phyloP scores from a whole-genome alignment of 2,888 invertebrate genomes.

The Malachius bipustulatus region DNA sequence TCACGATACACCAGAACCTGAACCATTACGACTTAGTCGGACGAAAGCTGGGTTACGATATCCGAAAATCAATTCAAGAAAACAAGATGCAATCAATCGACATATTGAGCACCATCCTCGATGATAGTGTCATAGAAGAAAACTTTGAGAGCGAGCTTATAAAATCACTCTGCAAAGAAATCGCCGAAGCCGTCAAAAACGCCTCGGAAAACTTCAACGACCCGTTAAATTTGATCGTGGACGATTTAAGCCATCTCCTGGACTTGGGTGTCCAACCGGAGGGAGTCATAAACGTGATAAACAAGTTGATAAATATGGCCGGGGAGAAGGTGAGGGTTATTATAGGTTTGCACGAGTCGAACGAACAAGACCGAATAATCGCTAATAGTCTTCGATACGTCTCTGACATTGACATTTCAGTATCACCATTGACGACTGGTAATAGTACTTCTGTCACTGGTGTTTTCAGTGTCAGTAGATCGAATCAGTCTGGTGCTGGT shows the following conservation, averaged over 20 bases:
- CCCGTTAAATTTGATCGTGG: constrained; percentile 58
- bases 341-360: no score
- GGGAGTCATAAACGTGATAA: no score
- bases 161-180: no score
- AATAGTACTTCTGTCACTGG: constrained; percentile 63
- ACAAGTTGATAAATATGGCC: no score
- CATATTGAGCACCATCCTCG: no score
- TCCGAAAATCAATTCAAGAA: constrained; percentile 40
- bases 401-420: constrained; percentile 49
- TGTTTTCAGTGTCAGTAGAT: constrained; percentile 43
- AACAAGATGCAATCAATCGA: no score
- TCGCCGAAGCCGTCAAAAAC: no score
- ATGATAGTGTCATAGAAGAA: no score
- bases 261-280: constrained; percentile 54
- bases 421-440: constrained; percentile 59
- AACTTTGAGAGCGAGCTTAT: no score
- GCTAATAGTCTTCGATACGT: constrained; percentile 50
- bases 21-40: constrained; percentile 64
- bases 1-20: constrained; percentile 58
- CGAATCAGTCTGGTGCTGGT: constrained; percentile 40
- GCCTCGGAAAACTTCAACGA: no score
- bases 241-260: constrained; percentile 60
- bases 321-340: no score
- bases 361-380: constrained; percentile 32
- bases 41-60: constrained; percentile 60